Base-by-base conservation (phyloP, 2,113 vertebrate genomes). In the Petroica traversi region DNA sequence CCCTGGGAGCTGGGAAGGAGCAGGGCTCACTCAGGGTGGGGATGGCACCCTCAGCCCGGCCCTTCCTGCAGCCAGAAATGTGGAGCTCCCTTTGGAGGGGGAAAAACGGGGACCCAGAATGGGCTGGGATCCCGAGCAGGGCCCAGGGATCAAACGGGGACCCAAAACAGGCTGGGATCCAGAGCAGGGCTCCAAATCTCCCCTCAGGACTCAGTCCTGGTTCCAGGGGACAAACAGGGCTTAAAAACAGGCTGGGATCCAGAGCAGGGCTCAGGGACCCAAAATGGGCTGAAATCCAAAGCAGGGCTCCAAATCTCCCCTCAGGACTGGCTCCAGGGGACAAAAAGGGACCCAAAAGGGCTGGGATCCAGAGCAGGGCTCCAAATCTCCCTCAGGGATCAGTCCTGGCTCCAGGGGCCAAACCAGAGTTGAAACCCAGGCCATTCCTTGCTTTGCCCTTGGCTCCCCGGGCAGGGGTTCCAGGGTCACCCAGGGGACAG, bases 11-110 rank as follows among this genome's bases (percentile, higher is more conserved):
- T 20, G 79, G 16, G 26, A 9, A 33, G 66, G 54, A 52, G 1
- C 31, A 20, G 8, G 1, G 11, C 14, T 10, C 8, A 0, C 40
- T 14, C 12, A 0, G 5, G 25, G 41, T 5, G 4, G 54, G 0
- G 7, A 6, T 28, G 34, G 6, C 68, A 20, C 22, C 57, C 49
- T 10, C 29, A 25, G n/a, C 46, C 14, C 6, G 4, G 8, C 19
- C 68, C 61, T 24, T 6, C 33, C 64, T 12, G 64, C 29, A 20
- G 71, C 3, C 43, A 23, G 52, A 31, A 22, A 24, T 1, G 2
- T 4, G 0, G 41, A 1, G 3, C 0, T 25, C 19, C 3, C 43
- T 33, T 4, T 0, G 12, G 54, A 19, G 5, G 14, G 28, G 69
- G 13, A 25, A 36, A 12, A 6, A 24, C 0, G 3, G 54, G 2